Base-by-base conservation (phyloP, 2,888 invertebrate genomes). In the Andrena minutula region DNA sequence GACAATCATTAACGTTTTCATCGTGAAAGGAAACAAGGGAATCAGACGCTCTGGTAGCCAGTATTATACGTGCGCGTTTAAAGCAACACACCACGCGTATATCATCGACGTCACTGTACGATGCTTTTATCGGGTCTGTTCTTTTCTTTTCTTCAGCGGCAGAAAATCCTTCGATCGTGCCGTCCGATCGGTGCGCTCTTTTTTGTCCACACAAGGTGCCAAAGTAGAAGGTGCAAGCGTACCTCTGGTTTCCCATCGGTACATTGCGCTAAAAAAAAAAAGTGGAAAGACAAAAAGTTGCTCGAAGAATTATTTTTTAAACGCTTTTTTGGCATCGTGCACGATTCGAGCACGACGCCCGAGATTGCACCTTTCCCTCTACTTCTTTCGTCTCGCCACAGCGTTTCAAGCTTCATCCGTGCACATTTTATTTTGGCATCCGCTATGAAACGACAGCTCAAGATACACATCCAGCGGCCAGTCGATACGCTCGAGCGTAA, bases 1-100 rank as follows among this genome's bases (percentile, higher is more conserved):
- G 93, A 94, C 94, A 94, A 94, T 94, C 93, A 93, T 89, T 83
- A 89, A 89, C 87, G 86, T 89, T 90, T 72, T 92, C 89, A 89
- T 89, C 88, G 86, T 83, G 64, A 75, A 75, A 77, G 77, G 61
- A 77, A 83, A 70, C 77, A 74, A 73, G 86, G 87, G 86, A 87
- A 88, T 87, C 84, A 82, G 86, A 84, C 84, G 87, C 85, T 87
- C 83, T 82, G 47, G 68, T 88, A 91, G 88, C 89, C 92, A 92
- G 92, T 92, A 92, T 92, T 92, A 92, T 68, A 91, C 65, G 85
- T 87, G 86, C 84, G 87, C 86, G 83, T 20, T 84, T 84, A 84
- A 81, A 82, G 81, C 82, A 53, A 88, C 86, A 66, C 41, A 49
- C 28, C 7, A 1, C 30, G 69, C 32, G 49, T 64, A 64, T 64